phyloP scores from a whole-genome alignment of 92 coral and sea anemone species.

The Pocillopora meandrina region DNA sequence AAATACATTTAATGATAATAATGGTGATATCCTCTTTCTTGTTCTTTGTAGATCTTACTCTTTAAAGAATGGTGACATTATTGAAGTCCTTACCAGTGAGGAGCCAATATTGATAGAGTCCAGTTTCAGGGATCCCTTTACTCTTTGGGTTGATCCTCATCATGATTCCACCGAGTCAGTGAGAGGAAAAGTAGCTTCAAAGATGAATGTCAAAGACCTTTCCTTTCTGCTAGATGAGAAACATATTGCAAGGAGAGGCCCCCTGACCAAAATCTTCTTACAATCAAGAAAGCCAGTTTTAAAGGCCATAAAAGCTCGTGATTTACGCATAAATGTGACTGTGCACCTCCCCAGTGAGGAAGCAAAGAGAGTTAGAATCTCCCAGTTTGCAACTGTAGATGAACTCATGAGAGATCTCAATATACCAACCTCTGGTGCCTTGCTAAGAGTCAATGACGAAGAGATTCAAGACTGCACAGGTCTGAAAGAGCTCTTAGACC shows the following conservation, averaged over 20 bases:
- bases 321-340: neutral
- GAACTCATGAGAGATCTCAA: constrained; percentile 6
- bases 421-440: neutral
- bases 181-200: neutral
- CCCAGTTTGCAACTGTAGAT: constrained; percentile 5
- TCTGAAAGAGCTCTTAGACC: neutral
- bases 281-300: constrained; percentile 16
- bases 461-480: neutral
- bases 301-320: neutral
- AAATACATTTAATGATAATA: neutral
- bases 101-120: neutral
- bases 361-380: neutral
- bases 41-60: neutral
- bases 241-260: neutral
- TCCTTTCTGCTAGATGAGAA: neutral
- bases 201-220: neutral
- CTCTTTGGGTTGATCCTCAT: neutral
- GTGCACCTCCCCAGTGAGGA: neutral
- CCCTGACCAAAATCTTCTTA: neutral
- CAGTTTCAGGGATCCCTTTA: neutral
- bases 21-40: neutral
- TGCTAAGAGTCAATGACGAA: neutral
- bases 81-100: neutral
- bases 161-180: neutral
- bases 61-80: neutral